These are phyloP conservation scores for Heterochromis multidens DNA, from an alignment of 2,113 vertebrate species.

Conservation along the genomic window DNA sequence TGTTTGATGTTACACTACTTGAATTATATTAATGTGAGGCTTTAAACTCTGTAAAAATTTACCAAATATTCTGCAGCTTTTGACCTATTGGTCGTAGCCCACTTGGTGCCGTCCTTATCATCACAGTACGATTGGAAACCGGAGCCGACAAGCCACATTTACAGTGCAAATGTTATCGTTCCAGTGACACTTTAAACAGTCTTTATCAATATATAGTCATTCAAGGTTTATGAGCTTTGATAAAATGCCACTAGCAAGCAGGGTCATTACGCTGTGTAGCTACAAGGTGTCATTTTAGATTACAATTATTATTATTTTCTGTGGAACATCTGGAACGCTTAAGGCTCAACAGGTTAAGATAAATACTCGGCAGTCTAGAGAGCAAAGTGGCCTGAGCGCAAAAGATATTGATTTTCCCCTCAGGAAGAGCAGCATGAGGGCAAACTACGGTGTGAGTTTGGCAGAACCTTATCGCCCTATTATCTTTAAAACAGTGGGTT, in stretches of 20 bases:
- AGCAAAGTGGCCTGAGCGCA: not conserved
- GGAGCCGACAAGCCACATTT: conserved; percentile 73
- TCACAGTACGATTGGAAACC: conserved; percentile 45
- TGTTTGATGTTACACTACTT: not conserved
- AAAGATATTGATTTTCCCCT: conserved; percentile 58
- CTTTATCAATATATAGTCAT: conserved; percentile 97
- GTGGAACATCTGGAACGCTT: not conserved
- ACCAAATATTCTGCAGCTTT: conserved; percentile 30
- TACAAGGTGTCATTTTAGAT: not conserved
- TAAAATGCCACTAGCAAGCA: conserved; percentile 85
- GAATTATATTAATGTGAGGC: not conserved
- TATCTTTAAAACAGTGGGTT: conserved; percentile 80
- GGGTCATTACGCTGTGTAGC: conserved; percentile 77
- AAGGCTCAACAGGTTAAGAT: conserved; percentile 22
- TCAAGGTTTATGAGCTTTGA: conserved; percentile 98
- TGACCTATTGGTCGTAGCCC: conserved; percentile 40
- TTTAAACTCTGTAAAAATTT: not conserved
- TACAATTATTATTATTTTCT: not conserved
- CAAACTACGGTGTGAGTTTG: conserved; percentile 56
- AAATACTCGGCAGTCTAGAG: not conserved
- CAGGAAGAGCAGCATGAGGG: conserved; percentile 41
- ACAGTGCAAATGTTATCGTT: conserved; percentile 87
- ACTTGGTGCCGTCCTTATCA: conserved; percentile 64
- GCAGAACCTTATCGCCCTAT: conserved; percentile 78
- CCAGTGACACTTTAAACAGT: conserved; percentile 95